phyloP scores from a whole-genome alignment of 2,888 invertebrate genomes.

The Epistrophella euchroma region DNA sequence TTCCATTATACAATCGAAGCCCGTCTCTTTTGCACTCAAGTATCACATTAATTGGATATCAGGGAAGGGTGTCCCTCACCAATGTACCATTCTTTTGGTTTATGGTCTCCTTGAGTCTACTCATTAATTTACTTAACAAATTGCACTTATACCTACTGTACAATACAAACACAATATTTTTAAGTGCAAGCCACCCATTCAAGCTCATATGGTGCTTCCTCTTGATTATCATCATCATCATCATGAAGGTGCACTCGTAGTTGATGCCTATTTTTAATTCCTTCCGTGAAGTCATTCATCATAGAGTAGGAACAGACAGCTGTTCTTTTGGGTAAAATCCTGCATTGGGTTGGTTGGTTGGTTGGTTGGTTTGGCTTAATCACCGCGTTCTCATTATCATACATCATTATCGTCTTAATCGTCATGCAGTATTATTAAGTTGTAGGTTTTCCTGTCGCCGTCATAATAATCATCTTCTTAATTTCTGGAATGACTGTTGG shows the following conservation, averaged over 20 bases:
- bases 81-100: constrained; percentile 16
- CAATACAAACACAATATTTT: constrained; percentile 35
- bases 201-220: not conserved
- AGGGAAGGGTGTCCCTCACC: not conserved
- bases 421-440: constrained; percentile 9
- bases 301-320: constrained; percentile 13
- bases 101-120: constrained; percentile 55
- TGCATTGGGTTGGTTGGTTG: constrained; percentile 10
- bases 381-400: constrained; percentile 56
- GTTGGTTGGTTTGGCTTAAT: constrained; percentile 56
- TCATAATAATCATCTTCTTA: constrained; percentile 28
- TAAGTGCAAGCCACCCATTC: constrained; percentile 13
- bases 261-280: constrained; percentile 57
- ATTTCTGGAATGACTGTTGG: constrained; percentile 3
- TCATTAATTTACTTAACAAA: constrained; percentile 75
- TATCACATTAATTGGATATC: constrained; percentile 13
- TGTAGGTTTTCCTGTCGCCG: constrained; percentile 15
- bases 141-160: constrained; percentile 67
- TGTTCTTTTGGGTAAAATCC: constrained; percentile 28
- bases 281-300: constrained; percentile 58
- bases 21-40: not conserved
- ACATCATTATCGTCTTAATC: constrained; percentile 44
- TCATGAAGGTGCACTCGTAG: constrained; percentile 31
- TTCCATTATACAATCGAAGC: not conserved
- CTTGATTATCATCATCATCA: constrained; percentile 15